Percentiles rank a stretch among this genome's conserved stretches.
phyloP scores from a whole-genome alignment of 2,888 invertebrate species.

The Amorpha juglandis region DNA sequence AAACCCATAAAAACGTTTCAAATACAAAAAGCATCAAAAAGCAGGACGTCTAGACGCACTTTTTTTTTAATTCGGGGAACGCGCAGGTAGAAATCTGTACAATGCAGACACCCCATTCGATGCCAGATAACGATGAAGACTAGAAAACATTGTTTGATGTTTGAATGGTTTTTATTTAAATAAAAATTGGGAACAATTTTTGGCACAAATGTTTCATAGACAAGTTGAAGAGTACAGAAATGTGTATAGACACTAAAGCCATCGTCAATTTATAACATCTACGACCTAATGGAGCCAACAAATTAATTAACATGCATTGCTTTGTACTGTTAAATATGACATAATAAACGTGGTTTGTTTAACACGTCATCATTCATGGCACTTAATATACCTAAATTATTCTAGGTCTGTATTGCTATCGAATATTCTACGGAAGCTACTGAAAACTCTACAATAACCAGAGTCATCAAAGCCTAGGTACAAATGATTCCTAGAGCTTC shows the following conservation, averaged over 20 bases:
- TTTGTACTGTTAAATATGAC: slow-evolving; percentile 20
- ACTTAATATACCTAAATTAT: not conserved
- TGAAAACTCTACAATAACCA: slow-evolving; percentile 1
- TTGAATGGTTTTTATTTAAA: slow-evolving; percentile 24
- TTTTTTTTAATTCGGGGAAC: slow-evolving; percentile 70
- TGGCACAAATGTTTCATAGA: slow-evolving; percentile 23
- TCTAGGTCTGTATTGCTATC: not conserved
- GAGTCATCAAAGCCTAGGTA: not conserved
- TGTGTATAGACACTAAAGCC: slow-evolving; percentile 1
- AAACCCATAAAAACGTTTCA: slow-evolving; percentile 72
- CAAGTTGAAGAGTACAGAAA: slow-evolving; percentile 2
- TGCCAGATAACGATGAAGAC: slow-evolving; percentile 25
- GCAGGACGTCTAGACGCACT: slow-evolving; percentile 80
- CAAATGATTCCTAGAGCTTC: not conserved
- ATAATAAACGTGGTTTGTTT: not conserved
- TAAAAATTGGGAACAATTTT: slow-evolving; percentile 26
- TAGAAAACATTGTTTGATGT: slow-evolving; percentile 27
- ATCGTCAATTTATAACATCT: slow-evolving; percentile 2
- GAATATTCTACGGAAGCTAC: slow-evolving; percentile 8
- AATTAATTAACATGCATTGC: slow-evolving; percentile 13
- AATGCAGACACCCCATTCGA: slow-evolving; percentile 34
- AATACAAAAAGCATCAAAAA: slow-evolving; percentile 74
- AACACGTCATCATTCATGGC: slow-evolving; percentile 1
- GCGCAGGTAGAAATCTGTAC: slow-evolving; percentile 72
- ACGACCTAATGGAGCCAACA: not conserved